These are phyloP conservation scores for Poecilia picta DNA, from an alignment of 2,797 vertebrate genomes.

Conservation along the genomic window DNA sequence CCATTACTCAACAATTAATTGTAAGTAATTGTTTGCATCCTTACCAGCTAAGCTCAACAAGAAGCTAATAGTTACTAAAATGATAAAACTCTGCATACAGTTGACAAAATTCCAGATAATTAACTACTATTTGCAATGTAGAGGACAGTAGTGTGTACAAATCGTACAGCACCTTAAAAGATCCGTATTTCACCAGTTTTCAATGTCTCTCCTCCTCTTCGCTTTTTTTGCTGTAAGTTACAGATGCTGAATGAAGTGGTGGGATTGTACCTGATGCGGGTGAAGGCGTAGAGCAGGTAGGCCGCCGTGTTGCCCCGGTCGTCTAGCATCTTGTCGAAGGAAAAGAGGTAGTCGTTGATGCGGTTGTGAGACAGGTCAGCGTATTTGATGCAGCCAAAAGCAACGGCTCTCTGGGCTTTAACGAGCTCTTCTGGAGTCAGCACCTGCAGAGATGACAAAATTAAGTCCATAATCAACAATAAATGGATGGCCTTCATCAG, in stretches of 20 bases:
- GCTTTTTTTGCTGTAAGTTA: not conserved
- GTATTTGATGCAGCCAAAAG: conserved; percentile 96
- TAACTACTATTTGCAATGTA: not conserved
- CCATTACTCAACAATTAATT: no score
- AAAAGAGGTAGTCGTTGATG: conserved; percentile 96
- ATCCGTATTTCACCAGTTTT: not conserved
- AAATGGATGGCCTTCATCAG: conserved; percentile 29
- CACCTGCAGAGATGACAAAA: conserved; percentile 77
- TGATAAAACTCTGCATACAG: not conserved
- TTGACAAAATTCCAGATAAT: not conserved
- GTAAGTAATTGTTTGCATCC: no score
- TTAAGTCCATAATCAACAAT: conserved; percentile 18
- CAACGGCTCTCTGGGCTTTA: conserved; percentile 89
- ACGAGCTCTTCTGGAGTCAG: conserved; percentile 87
- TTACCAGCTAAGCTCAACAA: not conserved
- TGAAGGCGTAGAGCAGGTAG: conserved; percentile 95
- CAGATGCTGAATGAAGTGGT: not conserved
- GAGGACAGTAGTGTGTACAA: not conserved
- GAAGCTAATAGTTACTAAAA: not conserved
- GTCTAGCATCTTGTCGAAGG: conserved; percentile 99
- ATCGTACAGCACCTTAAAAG: not conserved
- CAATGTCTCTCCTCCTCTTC: not conserved
- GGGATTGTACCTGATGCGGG: conserved; percentile 89
- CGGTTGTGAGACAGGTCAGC: conserved; percentile 97
- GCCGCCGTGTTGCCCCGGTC: conserved; percentile 97